Conservation (phyloP, 2,113 vertebrate species). For the Anthoscopus minutus region DNA sequence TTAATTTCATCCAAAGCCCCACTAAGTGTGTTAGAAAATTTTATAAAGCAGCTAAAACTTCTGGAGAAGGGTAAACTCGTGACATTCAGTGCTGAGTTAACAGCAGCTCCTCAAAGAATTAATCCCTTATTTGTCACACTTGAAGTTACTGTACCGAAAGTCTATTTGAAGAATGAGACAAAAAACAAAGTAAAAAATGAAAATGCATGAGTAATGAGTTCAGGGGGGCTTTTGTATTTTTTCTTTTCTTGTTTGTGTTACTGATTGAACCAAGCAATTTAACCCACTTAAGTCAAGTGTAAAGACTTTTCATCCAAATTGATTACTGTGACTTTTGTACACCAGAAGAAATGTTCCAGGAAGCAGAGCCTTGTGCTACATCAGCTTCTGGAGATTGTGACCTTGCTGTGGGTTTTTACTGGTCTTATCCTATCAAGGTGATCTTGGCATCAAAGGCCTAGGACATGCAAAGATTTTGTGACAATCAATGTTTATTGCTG, state of each 20-base stretch:
- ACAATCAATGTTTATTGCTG: neutral
- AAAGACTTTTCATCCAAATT: neutral
- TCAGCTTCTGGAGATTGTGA: neutral
- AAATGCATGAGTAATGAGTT: neutral
- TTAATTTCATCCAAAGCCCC: neutral
- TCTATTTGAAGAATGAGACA: neutral
- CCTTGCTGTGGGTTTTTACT: neutral
- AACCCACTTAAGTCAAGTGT: neutral
- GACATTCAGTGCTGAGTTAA: constrained; percentile 9
- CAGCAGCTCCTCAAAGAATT: constrained; percentile 18
- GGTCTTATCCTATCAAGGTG: neutral
- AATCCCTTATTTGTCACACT: neutral
- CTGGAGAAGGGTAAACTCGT: neutral
- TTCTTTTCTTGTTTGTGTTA: neutral
- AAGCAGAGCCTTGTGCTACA: neutral
- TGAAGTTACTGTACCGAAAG: neutral
- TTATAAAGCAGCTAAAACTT: constrained; percentile 27
- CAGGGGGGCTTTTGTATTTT: neutral
- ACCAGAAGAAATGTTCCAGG: neutral
- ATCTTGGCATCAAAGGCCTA: neutral
- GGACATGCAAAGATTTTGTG: neutral
- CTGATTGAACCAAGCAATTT: neutral
- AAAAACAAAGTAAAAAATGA: neutral
- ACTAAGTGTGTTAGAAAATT: neutral
- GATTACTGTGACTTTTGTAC: neutral